Base-by-base conservation (phyloP, 2,888 invertebrate species). In the Drosophila stalkeri region DNA sequence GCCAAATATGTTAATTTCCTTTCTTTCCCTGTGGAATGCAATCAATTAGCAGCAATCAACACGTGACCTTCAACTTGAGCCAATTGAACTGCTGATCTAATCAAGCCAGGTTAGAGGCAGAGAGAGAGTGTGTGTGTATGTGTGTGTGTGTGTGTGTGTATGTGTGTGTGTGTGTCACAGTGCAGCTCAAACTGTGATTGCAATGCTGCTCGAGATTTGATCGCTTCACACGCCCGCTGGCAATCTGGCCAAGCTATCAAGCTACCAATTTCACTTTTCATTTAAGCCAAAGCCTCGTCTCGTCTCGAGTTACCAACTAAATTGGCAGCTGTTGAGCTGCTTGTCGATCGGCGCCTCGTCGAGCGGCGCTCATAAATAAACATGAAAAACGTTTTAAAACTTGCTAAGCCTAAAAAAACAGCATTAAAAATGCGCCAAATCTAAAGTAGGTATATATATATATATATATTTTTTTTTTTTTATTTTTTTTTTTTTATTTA, bases 191-290 rank as follows among this genome's bases (percentile, higher is more conserved):
- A 52, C 54, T 54, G 37, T 27, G 8, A 3, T 20, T 9, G 20
- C 72, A 68, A 35, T 76, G 72, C 67, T 56, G 12, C 52, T 44
- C 39, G 75, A 80, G 77, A 78, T 78, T 77, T 51, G 61, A 64
- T 47, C 62, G 47, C 61, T 76, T 90, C 88, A 77, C 85, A 89
- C 89, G 84, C 84, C 81, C 62, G 71, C 51, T 49, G 64, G 44
- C 47, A 43, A 44, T 52, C 54, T 64, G 59, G 39, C 41, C 31
- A 41, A 23, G 49, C 56, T 16, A 43, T 59, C 43, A 20, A 69
- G 67, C 70, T 65, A 71, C 69, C 80, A 90, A 86, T 86, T 90
- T 90, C 89, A 86, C 90, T 88, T 88, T 86, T 75, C 70, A 72
- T 61, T 62, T 60, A 43, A 55, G 55, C 55, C 55, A 55, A 52